Evolutionary conservation across 2,113 vertebrate genomes (phyloP), one percentile per base, ranked within the genome.

Genomic region (Cardinalis cardinalis): DNA sequence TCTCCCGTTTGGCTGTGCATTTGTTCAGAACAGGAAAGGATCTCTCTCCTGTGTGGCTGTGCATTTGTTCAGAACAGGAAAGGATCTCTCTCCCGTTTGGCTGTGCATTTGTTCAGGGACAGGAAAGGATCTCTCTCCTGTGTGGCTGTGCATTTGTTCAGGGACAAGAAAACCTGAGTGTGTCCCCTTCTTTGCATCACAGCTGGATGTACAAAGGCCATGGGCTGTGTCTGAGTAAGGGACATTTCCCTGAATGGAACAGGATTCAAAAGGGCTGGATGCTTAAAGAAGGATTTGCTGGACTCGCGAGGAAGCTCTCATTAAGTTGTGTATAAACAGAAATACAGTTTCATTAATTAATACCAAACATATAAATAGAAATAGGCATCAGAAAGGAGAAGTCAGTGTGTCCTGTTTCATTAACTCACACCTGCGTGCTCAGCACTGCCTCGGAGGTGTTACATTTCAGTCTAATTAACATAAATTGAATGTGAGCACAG

Each of bases 401-500:
- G 31, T 15, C 65, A 10, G 4, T 59, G 87, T 77, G 80, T 51
- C 69, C 46, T 40, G 19, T 59, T 91, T 53, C 48, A 60, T 75
- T 77, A 73, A 13, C 51, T 72, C 13, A n/a, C n/a, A 86, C 46
- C 70, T 58, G 9, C 63, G 65, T 71, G 81, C 56, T 60, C 92
- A 65, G 76, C 70, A 23, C n/a, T 70, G 63, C 65, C 20, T 28
- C 7, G 4, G 48, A 77, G 70, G 70, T 75, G 86, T 55, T 93
- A 69, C 44, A 64, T 72, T 53, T 53, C 15, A 61, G 41, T 49
- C 74, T 73, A 75, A 95, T 84, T 95, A 90, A 90, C 93, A 93
- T 90, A 91, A 89, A 91, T 65, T 82, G 77, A 90, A 69, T 63
- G 77, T 75, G 86, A 95, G 70, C 65, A 38, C 17, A 60, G 73